Evolutionary conservation across 2,113 vertebrate species (phyloP).

Genomic region (Sinosuthora webbiana): DNA sequence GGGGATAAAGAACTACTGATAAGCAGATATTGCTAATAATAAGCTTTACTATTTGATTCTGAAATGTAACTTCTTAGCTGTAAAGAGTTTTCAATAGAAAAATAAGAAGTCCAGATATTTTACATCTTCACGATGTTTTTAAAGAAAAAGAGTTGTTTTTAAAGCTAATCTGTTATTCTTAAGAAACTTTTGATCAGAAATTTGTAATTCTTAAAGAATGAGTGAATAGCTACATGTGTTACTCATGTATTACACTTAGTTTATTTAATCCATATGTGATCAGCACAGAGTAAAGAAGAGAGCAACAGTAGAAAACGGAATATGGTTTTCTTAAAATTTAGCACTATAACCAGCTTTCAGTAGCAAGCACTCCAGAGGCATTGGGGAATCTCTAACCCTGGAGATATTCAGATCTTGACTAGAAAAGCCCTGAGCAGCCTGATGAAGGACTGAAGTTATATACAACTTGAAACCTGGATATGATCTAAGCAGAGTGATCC

Average conservation of each 20-base stretch:
- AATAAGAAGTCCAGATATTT: background rate
- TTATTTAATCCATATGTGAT: background rate
- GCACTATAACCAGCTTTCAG: background rate
- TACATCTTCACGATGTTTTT: background rate
- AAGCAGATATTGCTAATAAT: background rate
- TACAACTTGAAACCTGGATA: background rate
- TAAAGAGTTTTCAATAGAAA: background rate
- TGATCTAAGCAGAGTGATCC: background rate
- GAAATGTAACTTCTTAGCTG: background rate
- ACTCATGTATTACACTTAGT: background rate
- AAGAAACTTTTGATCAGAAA: background rate
- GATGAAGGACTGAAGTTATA: background rate
- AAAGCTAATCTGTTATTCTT: background rate
- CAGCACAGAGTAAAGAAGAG: background rate
- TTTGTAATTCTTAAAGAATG: background rate
- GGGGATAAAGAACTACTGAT: background rate
- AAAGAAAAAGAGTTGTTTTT: background rate
- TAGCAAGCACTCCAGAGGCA: background rate
- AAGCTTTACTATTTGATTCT: background rate
- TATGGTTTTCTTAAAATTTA: background rate
- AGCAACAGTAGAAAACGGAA: background rate
- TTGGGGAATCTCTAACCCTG: background rate
- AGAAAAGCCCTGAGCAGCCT: background rate
- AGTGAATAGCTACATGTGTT: background rate
- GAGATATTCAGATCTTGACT: background rate